Base-by-base conservation (phyloP, 2,888 invertebrate genomes). In the Caenorhabditis parvicauda region DNA sequence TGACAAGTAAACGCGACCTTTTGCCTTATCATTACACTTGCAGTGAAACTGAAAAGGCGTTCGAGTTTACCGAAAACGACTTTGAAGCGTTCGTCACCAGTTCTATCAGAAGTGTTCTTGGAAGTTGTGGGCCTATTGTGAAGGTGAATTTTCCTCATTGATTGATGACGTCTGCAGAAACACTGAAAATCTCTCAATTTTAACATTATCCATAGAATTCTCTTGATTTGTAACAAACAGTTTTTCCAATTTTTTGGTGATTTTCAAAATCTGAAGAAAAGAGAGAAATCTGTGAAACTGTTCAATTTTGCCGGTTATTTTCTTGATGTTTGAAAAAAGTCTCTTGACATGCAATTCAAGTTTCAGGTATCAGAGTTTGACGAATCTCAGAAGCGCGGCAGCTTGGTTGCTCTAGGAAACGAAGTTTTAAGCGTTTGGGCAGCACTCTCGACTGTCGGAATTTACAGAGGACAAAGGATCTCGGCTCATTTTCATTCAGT, bases 401-500 rank as follows among this genome's bases (percentile, higher is more conserved):
- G 65, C 3, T 46, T 74, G 5, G 56, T 67, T 27, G 64, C 67
- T 32, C 57, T 55, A 0, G 64, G 68, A 28, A 55, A 61, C 54
- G 64, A 72, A 49, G 57, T 70, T 22, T 59, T 65, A 47, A 45
- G 61, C 21, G 60, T 76, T 22, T 76, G 74, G 76, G 71, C 73
- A 9, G 76, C 76, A 12, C 64, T 76, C 14, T 72, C 74, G 1
- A 28, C 67, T 9, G 72, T 65, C 54, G 76, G 76, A 19, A 17
- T 32, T 6, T 69, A 69, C 50, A 61, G 68, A 45, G 71, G 64
- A 52, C 59, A 61, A 41, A 54, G 61, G 22, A 60, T 75, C 12
- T 72, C 75, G 9, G 55, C 72, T 35, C 75, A 75, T 63, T 60
- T 75, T 43, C 65, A 69, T 41, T 59, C 63, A 43, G 67, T 75